Evolutionary conservation across 2,797 vertebrate genomes (phyloP), one percentile per base, ranked within the genome.

Genomic region (Hyperoplus immaculatus): DNA sequence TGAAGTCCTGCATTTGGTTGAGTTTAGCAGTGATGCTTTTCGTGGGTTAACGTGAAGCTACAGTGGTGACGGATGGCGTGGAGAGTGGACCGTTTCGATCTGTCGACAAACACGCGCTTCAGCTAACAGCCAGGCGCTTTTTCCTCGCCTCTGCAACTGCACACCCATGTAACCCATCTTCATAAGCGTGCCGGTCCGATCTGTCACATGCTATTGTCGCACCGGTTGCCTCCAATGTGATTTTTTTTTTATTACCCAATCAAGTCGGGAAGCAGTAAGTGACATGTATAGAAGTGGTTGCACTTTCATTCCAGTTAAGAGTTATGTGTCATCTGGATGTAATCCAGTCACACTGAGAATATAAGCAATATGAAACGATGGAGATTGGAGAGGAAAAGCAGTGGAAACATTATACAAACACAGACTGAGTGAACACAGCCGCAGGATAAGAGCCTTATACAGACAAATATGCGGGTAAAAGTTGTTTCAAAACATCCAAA

Each of bases 171-270:
- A 76, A 81, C 74, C 51, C 12, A 73, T 83, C 86, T 85, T 85
- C 74, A 78, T 83, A 72, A 85, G 66, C 4, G 42, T 1, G 29
- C 67, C 61, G 1, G 68, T 8, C 51, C n/a, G 66, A 82, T 83
- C 72, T 71, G 76, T 86, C 87, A 80, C 67, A 39, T 47, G 73
- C 68, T 72, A 45, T 83, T 72, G 73, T 86, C 5, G 39, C 57
- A 9, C 53, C 15, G 1, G 50, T 76, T 72, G 54, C 60, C 68
- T 16, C 69, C 18, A 13, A 2, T 68, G 63, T 13, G 42, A 58
- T 42, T 68, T 77, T 78, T 77, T 67, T 67, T 81, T 75, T 72
- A 72, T 84, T 62, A 80, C 72, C 77, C 75, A 80, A 65, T 86
- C 69, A 66, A 56, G 72, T 78, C 58, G 38, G 46, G 16, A 78